Conservation (phyloP, 2,797 vertebrate genomes). For the Pangasius krempfi region DNA sequence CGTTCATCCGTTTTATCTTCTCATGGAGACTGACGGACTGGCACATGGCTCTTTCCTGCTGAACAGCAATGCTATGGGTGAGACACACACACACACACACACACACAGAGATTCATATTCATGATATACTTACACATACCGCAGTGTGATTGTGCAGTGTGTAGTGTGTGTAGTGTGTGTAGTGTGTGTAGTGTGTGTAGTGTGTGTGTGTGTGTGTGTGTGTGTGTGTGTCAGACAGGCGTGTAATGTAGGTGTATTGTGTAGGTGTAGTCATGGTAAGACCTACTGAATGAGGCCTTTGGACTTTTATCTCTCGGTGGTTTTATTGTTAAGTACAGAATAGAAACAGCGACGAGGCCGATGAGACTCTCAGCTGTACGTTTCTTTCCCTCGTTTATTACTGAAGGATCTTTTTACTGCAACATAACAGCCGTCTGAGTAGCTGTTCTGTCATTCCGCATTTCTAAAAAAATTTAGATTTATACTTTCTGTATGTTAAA, state of each 20-base stretch:
- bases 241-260: neutral
- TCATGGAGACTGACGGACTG: constrained; percentile 79
- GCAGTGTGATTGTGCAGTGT: neutral
- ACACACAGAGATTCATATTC: neutral
- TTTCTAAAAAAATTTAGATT: neutral
- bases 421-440: neutral
- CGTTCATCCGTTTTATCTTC: constrained; percentile 86
- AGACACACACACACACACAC: constrained; percentile 13
- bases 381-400: neutral
- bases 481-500: neutral
- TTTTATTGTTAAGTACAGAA: neutral
- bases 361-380: neutral
- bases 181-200: too few species aligned
- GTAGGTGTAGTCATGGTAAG: neutral
- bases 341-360: neutral
- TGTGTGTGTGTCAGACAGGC: neutral
- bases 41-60: constrained; percentile 88
- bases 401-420: neutral
- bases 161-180: neutral
- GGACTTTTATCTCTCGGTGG: neutral
- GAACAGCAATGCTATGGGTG: constrained; percentile 82
- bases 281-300: neutral
- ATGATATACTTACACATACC: neutral
- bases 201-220: neutral
- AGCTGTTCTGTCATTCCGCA: neutral